Percentiles rank a stretch among this genome's conserved stretches.
These are phyloP conservation scores for Philonicus albiceps DNA, from an alignment of 2,888 invertebrate species.

Conservation along the genomic window DNA sequence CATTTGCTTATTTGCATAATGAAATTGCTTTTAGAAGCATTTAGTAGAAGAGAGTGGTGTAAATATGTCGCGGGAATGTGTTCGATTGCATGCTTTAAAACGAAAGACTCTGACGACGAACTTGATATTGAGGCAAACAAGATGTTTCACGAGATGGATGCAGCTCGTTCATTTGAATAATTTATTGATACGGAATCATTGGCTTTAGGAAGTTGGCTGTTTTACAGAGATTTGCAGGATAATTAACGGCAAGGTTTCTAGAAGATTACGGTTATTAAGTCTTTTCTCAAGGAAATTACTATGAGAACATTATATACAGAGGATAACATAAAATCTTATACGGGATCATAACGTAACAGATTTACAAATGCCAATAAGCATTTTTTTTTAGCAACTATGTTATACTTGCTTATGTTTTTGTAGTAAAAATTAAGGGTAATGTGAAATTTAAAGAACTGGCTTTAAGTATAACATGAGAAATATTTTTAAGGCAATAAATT, in stretches of 20 bases:
- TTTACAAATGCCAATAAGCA: neutral
- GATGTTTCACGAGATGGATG: neutral
- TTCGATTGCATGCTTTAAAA: neutral
- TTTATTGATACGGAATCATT: neutral
- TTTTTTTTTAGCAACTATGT: neutral
- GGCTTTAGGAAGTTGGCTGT: neutral
- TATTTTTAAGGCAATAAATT: neutral
- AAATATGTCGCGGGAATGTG: neutral
- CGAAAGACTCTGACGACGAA: slow-evolving; percentile 1
- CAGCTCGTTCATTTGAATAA: neutral
- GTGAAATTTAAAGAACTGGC: neutral
- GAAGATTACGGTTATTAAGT: neutral
- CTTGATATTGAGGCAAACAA: neutral
- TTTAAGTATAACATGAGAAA: neutral
- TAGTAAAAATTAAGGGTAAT: neutral
- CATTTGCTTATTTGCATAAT: slow-evolving; percentile 14
- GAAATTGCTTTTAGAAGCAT: neutral
- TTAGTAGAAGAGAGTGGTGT: neutral
- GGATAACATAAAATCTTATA: neutral
- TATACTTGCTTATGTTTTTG: neutral
- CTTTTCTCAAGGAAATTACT: neutral
- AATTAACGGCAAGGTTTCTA: neutral
- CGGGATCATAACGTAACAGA: neutral
- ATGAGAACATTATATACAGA: neutral
- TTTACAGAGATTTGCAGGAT: neutral